Evolutionary conservation across 2,113 vertebrate species (phyloP).

Genomic region (Myotis brandtii): DNA sequence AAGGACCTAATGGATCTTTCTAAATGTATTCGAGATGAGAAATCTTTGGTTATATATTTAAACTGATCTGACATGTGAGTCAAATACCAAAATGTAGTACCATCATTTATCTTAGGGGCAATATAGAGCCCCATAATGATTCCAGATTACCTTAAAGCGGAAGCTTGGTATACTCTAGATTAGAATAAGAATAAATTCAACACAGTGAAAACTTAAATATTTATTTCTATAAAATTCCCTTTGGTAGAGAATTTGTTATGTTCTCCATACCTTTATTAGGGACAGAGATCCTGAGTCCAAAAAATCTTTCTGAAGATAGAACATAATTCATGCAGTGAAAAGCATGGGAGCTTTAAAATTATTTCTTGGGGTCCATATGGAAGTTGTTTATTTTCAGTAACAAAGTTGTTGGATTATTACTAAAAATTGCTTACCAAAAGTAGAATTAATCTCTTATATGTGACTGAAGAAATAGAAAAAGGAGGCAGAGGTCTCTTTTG

Average conservation of each 20-base stretch:
- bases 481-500: neutral
- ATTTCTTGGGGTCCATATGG: neutral
- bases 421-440: constrained; percentile 25
- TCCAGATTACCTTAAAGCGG: neutral
- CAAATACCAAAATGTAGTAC: neutral
- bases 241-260: neutral
- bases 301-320: constrained; percentile 20
- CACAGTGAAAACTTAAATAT: neutral
- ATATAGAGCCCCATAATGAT: neutral
- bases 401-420: neutral
- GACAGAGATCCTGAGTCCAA: neutral
- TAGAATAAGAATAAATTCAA: constrained; percentile 15
- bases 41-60: neutral
- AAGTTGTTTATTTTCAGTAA: neutral
- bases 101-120: neutral
- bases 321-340: neutral
- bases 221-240: neutral
- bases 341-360: neutral
- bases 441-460: neutral
- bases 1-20: neutral
- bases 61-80: neutral
- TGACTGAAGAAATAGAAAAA: constrained; percentile 34
- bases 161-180: neutral
- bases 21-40: neutral
- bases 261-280: neutral